These are phyloP conservation scores for Epizoanthus illoricatus DNA, from an alignment of 92 coral and sea anemone species.

Conservation along the genomic window DNA sequence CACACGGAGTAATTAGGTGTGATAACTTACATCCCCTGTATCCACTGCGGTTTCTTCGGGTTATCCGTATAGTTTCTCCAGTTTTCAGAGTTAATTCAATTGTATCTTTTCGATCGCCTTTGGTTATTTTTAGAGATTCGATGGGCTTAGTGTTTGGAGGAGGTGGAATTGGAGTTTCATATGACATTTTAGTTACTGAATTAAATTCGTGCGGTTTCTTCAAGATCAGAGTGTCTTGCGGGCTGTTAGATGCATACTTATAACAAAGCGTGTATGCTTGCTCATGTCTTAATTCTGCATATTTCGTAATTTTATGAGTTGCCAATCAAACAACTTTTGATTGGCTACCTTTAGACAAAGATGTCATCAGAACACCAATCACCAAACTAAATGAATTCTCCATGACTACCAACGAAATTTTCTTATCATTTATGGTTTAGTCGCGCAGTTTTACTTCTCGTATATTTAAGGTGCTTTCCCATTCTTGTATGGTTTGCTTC, in stretches of 20 bases:
- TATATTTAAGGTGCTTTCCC: no score
- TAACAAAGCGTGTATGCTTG: background rate
- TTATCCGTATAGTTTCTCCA: constrained; percentile 3
- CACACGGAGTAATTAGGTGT: background rate
- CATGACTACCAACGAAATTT: no score
- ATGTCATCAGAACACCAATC: no score
- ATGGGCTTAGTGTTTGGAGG: background rate
- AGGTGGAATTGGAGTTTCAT: background rate
- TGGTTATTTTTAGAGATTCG: background rate
- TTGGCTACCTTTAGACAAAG: no score
- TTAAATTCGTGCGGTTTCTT: background rate
- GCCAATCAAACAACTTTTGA: no score
- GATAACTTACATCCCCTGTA: constrained; percentile 2
- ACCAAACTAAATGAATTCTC: no score
- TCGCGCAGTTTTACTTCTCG: no score
- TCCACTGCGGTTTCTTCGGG: background rate
- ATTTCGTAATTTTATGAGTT: no score
- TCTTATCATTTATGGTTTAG: no score
- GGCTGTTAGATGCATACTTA: background rate
- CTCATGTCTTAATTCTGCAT: background rate
- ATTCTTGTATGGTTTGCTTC: no score
- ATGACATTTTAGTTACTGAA: background rate
- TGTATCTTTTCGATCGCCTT: background rate
- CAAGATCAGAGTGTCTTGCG: background rate
- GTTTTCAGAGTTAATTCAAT: background rate